A percentile compares a stretch with the other conserved stretches of the same genome.
These are phyloP conservation scores for Odontomachus brunneus DNA, from an alignment of 1,140 invertebrate species.

Conservation along the genomic window DNA sequence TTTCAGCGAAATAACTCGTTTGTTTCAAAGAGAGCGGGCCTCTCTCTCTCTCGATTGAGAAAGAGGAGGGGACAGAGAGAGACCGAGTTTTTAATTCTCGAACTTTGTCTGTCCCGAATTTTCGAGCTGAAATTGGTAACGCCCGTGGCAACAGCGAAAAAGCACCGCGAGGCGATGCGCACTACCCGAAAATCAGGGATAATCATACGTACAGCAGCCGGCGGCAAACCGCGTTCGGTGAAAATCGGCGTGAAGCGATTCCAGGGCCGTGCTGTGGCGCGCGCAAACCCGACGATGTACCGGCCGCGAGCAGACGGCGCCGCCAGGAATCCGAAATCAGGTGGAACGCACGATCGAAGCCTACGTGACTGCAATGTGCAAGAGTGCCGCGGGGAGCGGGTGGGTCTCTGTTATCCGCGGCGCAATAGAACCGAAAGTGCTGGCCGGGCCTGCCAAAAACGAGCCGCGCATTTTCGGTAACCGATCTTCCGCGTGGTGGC, in stretches of 20 bases:
- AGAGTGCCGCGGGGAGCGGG: constrained; percentile 43
- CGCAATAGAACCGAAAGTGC: constrained; percentile 29
- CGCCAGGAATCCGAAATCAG: constrained; percentile 80
- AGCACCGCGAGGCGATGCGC: not conserved
- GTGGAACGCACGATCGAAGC: constrained; percentile 66
- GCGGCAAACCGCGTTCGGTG: constrained; percentile 61
- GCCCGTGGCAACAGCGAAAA: not conserved
- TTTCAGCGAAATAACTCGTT: constrained; percentile 4
- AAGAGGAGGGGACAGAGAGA: no score
- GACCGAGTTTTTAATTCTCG: not conserved
- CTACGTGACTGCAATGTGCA: constrained; percentile 82
- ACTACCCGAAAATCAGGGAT: constrained; percentile 35
- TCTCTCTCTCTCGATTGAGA: no score
- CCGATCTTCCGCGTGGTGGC: not conserved
- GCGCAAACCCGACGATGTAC: constrained; percentile 58
- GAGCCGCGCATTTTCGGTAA: constrained; percentile 23
- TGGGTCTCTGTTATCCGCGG: constrained; percentile 17
- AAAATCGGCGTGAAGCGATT: constrained; percentile 66
- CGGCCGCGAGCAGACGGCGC: constrained; percentile 59
- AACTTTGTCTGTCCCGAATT: not conserved
- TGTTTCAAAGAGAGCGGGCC: not conserved
- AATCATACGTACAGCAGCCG: constrained; percentile 38
- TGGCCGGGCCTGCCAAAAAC: not conserved
- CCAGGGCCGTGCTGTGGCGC: constrained; percentile 17
- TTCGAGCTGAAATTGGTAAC: no score